A percentile compares a stretch with the other conserved stretches of the same genome.
Conservation (phyloP, 2,113 vertebrate genomes). For the Verasper variegatus region DNA sequence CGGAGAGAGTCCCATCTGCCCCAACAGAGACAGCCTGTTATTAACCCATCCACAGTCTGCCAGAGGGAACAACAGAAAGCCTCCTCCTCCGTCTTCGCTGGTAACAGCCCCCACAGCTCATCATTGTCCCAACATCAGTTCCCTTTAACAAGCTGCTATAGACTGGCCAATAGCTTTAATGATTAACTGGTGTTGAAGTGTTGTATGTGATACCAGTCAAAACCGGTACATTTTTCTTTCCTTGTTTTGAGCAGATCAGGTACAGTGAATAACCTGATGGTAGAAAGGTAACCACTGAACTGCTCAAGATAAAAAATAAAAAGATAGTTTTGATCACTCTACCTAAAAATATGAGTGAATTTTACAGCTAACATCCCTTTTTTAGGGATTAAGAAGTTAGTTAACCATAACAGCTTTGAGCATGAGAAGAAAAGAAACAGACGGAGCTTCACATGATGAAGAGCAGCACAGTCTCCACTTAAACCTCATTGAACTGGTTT, state of each 20-base stretch:
- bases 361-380: background rate
- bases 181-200: slow-evolving; percentile 49
- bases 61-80: slow-evolving; percentile 60
- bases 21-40: slow-evolving; percentile 66
- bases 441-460: background rate
- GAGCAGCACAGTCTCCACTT: background rate
- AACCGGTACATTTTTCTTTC: background rate
- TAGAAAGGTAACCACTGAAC: background rate
- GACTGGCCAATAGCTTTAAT: slow-evolving; percentile 35
- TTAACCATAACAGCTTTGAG: background rate
- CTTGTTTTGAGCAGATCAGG: background rate
- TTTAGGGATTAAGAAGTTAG: background rate
- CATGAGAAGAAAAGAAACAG: background rate
- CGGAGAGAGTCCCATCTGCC: slow-evolving; percentile 73
- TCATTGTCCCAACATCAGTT: slow-evolving; percentile 55
- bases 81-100: slow-evolving; percentile 38
- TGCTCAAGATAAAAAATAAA: background rate
- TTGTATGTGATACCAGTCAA: background rate
- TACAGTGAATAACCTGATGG: background rate
- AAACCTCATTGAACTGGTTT: background rate
- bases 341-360: too few relatives aligned
- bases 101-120: slow-evolving; percentile 53
- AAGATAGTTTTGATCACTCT: too few relatives aligned
- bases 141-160: slow-evolving; percentile 61
- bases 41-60: slow-evolving; percentile 69